These are phyloP conservation scores for Callimorpha dominula DNA, from an alignment of 2,888 invertebrate genomes.

Conservation along the genomic window DNA sequence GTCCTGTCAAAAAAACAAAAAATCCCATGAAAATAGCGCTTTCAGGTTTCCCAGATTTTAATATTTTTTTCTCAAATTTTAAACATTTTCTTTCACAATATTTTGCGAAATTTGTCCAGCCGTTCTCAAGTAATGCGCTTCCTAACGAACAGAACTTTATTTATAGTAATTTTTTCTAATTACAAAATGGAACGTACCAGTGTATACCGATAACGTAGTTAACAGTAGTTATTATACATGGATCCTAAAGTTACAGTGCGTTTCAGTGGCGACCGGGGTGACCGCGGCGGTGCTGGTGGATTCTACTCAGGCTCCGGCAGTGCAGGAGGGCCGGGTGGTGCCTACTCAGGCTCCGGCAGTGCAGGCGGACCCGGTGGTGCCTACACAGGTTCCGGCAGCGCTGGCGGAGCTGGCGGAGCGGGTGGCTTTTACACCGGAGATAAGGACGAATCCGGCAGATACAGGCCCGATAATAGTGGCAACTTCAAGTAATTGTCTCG, in stretches of 20 bases:
- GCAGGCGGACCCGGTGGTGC: slow-evolving; percentile 48
- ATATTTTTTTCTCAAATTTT: too few relatives aligned
- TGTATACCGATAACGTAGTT: too few relatives aligned
- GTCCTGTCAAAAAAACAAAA: too few relatives aligned
- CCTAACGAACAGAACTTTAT: too few relatives aligned
- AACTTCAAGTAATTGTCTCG: neutral
- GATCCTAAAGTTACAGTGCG: neutral
- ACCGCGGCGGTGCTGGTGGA: slow-evolving; percentile 54
- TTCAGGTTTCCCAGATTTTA: too few relatives aligned
- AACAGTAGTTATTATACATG: neutral
- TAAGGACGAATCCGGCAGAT: neutral
- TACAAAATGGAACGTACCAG: too few relatives aligned
- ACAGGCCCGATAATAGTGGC: slow-evolving; percentile 7
- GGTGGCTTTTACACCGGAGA: slow-evolving; percentile 37
- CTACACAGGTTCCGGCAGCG: slow-evolving; percentile 49
- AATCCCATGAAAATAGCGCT: too few relatives aligned
- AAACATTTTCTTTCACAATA: too few relatives aligned
- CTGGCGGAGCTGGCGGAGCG: slow-evolving; percentile 44
- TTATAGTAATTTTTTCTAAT: too few relatives aligned
- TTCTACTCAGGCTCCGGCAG: slow-evolving; percentile 50
- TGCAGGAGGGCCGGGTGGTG: slow-evolving; percentile 53
- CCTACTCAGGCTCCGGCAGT: slow-evolving; percentile 47
- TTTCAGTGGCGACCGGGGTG: slow-evolving; percentile 52
- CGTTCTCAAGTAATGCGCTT: too few relatives aligned
- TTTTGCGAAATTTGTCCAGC: too few relatives aligned